phyloP scores from a whole-genome alignment of 2,888 invertebrate species.

The Dryobota labecula region DNA sequence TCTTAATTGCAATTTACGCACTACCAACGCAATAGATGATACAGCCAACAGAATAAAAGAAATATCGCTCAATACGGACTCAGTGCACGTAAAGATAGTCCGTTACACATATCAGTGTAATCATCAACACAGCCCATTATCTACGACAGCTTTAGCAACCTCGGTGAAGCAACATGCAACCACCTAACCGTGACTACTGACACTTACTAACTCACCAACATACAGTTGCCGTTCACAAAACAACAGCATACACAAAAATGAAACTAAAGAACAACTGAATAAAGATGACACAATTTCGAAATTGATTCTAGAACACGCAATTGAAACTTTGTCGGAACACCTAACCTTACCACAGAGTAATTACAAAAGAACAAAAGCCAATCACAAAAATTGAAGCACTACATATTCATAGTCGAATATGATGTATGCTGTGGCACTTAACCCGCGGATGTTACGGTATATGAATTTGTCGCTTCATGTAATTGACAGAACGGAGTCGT shows the following conservation, averaged over 20 bases:
- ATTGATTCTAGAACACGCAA: conserved; percentile 42
- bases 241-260: conserved; percentile 26
- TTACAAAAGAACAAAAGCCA: conserved; percentile 60
- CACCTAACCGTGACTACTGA: conserved; percentile 84
- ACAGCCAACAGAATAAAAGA: conserved; percentile 59
- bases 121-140: conserved; percentile 78
- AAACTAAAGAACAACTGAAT: conserved; percentile 40
- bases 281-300: conserved; percentile 46
- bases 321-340: conserved; percentile 37
- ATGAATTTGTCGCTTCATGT: conserved; percentile 81
- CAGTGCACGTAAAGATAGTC: conserved; percentile 80
- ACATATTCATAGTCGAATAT: conserved; percentile 31
- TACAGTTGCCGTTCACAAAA: conserved; percentile 60
- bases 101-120: conserved; percentile 85
- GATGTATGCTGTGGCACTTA: conserved; percentile 60
- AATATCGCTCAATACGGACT: conserved; percentile 63
- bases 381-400: conserved; percentile 56
- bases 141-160: conserved; percentile 87
- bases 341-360: conserved; percentile 64
- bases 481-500: conserved; percentile 72
- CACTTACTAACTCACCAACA: conserved; percentile 76
- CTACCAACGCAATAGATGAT: conserved; percentile 62
- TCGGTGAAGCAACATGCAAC: conserved; percentile 82
- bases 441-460: conserved; percentile 67
- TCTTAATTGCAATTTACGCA: conserved; percentile 54